Base-by-base conservation (phyloP, 2,888 invertebrate species). In the Orthosia cruda region DNA sequence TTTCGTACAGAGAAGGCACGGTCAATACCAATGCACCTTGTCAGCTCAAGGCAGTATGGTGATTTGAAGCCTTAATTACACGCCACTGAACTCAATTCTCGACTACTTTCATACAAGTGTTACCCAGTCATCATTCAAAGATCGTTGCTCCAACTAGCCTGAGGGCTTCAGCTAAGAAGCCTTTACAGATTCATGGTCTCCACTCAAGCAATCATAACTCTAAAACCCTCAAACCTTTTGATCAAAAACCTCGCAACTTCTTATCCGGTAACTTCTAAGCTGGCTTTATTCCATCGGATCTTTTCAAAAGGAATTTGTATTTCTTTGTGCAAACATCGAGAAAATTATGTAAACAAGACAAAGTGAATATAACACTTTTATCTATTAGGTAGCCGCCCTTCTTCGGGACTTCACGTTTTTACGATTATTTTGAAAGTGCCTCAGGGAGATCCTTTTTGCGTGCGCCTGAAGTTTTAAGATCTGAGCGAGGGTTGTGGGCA, bases 381-480 rank as follows among this genome's bases (percentile, higher is more conserved):
- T 78, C 88, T 88, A 88, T 91, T 91, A 85, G 73, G 74, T 74
- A 90, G 87, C 87, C 83, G 84, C 81, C 86, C 86, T 88, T 88
- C 86, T 88, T 85, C 62, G 77, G 83, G 89, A 89, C 89, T 91
- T 88, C 87, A 89, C 89, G 88, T 92, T 93, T 93, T 93, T 93
- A 93, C 91, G 93, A 93, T 93, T 93, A 93, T 92, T 91, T 89
- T 84, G 82, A 89, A 91, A 92, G 90, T 86, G 88, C 91, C 87
- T 86, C 23, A 32, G 88, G 84, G 89, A 88, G 81, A 78, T 87
- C 87, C 84, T 81, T 87, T 87, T 83, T 77, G 71, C 62, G 71
- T 66, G 59, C 50, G 86, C 87, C 77, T 50, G 61, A 90, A 91
- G 87, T 75, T 75, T 86, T 55, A 63, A 87, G 85, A 78, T 63